These are phyloP conservation scores for Ianthella basta DNA, from an alignment of 37 sponge, comb jelly and placozoan genomes.

Conservation along the genomic window DNA sequence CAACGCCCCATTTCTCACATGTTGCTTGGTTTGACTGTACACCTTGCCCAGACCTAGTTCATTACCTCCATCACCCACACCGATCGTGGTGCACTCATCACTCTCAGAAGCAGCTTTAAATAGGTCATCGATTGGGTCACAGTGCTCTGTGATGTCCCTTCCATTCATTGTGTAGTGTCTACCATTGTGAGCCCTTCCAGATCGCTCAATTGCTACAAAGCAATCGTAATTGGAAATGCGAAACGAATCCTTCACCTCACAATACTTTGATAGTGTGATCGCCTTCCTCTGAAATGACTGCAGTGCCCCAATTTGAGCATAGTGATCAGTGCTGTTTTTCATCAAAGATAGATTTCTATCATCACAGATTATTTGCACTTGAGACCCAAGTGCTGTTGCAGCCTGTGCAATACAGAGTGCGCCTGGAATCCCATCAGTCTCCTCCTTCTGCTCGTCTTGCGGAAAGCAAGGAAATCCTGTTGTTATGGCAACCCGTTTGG, in stretches of 20 bases:
- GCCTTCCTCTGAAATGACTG: not conserved
- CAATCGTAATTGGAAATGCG: conserved; percentile 39
- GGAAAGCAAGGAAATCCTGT: conserved; percentile 13
- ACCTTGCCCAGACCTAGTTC: conserved; percentile 96
- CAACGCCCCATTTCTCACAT: conserved; percentile 45
- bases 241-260: not conserved
- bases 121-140: conserved; percentile 72
- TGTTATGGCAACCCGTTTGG: conserved; percentile 64
- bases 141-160: conserved; percentile 53
- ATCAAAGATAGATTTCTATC: not conserved
- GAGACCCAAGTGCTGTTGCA: conserved; percentile 43
- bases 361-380: conserved; percentile 4
- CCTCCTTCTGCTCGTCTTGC: conserved; percentile 48
- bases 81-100: conserved; percentile 60
- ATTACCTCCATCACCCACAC: conserved; percentile 96
- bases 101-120: conserved; percentile 47
- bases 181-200: conserved; percentile 73
- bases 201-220: conserved; percentile 88
- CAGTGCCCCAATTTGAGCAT: not conserved
- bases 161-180: conserved; percentile 76
- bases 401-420: conserved; percentile 71
- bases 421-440: conserved; percentile 86
- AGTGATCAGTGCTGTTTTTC: not conserved
- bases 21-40: conserved; percentile 31
- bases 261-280: not conserved